Evolutionary conservation across 2,797 vertebrate species (phyloP), one percentile per base, ranked within the genome.

Genomic region (Brachyalestes nurse): DNA sequence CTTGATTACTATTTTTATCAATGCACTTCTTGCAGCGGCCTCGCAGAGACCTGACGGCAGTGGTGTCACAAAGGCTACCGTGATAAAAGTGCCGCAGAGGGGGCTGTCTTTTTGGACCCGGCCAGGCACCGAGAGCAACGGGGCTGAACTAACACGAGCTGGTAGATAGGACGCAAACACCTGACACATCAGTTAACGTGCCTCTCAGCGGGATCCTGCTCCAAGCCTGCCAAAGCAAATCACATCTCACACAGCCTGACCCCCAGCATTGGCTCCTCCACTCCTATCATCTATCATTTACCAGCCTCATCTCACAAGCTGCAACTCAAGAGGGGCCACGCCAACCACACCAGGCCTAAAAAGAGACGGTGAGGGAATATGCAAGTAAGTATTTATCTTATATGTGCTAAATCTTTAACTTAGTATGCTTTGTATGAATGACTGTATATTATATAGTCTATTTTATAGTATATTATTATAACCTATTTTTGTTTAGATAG

Each of bases 131-230:
- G 45, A 77, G 42, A 83, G 80, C 73, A 76, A 84, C 81, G 72
- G 70, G 84, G 86, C 85, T 87, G 72, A 89, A 84, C 83, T 49
- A 86, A 88, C 87, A 85, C 55, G 81, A 83, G 86, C 85, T 78
- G 69, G 84, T 78, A 62, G 82, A 86, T 75, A 84, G 82, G 87
- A 87, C 25, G 51, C 81, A 87, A 90, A 87, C 86, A 90, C 90
- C 89, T 92, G 89, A 91, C 88, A 89, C 86, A 87, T 87, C 65
- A 74, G 89, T 90, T 89, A 88, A 80, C 74, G 34, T 78, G 79
- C 83, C 83, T 89, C 86, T 76, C 23, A 75, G 85, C 85, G 75
- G 82, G 90, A 87, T 79, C 80, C 76, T 49, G 84, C 81, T 90
- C 89, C 87, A 88, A 83, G 76, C 82, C 88, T 91, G 91, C 89